Evolutionary conservation across 2,888 invertebrate species (phyloP), one percentile per base, ranked within the genome.

Genomic region (Mimumesa dahlbomi): DNA sequence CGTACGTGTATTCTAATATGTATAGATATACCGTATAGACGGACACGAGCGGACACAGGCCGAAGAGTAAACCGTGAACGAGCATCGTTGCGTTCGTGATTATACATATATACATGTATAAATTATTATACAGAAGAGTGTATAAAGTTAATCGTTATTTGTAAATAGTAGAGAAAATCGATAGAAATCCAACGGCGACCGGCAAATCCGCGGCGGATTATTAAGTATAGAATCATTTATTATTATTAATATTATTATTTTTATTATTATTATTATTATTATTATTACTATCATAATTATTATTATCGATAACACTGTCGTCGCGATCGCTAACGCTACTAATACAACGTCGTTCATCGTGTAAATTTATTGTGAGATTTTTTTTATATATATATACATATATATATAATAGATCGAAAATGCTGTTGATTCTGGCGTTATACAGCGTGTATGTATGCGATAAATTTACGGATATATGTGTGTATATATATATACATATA

Each of bases 151-250:
- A 71, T 68, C 77, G 74, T 59, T 59, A 71, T 77, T 76, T 86
- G 84, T 86, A 85, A 72, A 85, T 86, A 85, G 64, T 82, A 82
- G 64, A 9, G 19, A 69, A 62, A 62, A 58, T 29, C 49, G 62
- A 50, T 42, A 43, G 53, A 25, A 19, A 62, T 53, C 46, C 57
- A 11, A 34, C 11, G 52, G 43, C 50, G 56, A 59, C 49, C 38
- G 9, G 18, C 40, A 61, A 45, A 48, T 25, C 38, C 45, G 34
- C 57, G 61, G 48, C 59, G 61, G 46, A 66, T 53, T 38, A 25
- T 56, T 67, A 61, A 59, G 36, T 50, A 36, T 70, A 72, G 58
- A 50, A 61, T 52, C 46, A 54, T 73, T 73, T 77, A 67, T 68
- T 73, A 75, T 68, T 72, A 49, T 42, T 38, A 42, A 48, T 56